Evolutionary conservation across 2,888 invertebrate genomes (phyloP), one percentile per base, ranked within the genome.

Genomic region (Cryptocephalus primarius): DNA sequence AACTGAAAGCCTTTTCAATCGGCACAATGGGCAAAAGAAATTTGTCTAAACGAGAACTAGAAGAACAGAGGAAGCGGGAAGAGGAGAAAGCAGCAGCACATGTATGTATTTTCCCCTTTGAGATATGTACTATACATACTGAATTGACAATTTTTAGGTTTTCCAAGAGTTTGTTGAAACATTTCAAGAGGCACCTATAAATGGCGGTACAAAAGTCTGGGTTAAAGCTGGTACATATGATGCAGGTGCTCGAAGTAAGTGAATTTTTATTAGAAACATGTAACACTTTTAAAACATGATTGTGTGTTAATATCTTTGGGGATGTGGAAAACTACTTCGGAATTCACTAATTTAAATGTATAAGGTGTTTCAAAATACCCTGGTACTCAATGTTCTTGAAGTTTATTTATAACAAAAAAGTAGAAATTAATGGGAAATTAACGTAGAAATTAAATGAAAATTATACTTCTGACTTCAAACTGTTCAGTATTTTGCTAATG

Each of bases 141-240:
- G 22, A 22, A 22, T 22, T 22, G 22, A 39, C 4, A 31, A 22
- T 33, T 55, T 49, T 38, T 59, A 87, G 85, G 94, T 89, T 1
- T 96, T 93, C 69, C 89, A 95, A 75, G 95, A 96, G 68, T 97
- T 96, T 77, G 91, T 96, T 39, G 93, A 92, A 57, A 92, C 94
- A 8, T 97, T 97, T 72, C 91, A 93, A 78, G 93, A 93, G 58
- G 80, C 82, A 0, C 85, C 88, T 0, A 79, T 80, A 44, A 78
- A 79, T 58, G 82, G 86, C 11, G 59, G 61, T 45, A 77, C 75
- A 42, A 96, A 95, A 73, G 85, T 95, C 39, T 99, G 99, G 93
- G 89, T 99, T 8, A 93, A 96, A 72, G 97, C 96, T 47, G 96
- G 94, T 45, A 91, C 94, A 1, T 96, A 96, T 62, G 93, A 95